Evolutionary conservation across 2,888 invertebrate genomes (phyloP).

Genomic region (Pammene fasciana): DNA sequence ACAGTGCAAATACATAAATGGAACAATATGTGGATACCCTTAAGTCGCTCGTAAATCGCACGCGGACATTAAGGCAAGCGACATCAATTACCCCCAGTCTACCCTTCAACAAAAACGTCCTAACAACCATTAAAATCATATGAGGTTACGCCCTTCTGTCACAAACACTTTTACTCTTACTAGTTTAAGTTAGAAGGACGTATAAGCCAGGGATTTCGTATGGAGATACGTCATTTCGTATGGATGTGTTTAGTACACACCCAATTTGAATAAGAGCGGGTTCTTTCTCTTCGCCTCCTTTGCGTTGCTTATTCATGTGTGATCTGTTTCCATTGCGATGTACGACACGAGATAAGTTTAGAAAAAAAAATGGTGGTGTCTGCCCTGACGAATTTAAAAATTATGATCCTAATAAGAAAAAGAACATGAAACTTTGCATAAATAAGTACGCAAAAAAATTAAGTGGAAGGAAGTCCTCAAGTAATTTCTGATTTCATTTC

Average conservation of each 20-base stretch:
- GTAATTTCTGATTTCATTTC: no score
- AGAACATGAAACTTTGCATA: no score
- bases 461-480: no score
- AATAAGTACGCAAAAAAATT: no score
- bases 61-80: slow-evolving; percentile 20
- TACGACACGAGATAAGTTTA: background rate
- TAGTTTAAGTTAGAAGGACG: background rate
- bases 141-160: background rate
- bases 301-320: slow-evolving; percentile 23
- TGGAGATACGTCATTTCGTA: background rate
- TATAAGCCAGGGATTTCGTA: background rate
- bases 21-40: slow-evolving; percentile 15
- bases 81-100: slow-evolving; percentile 19
- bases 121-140: background rate
- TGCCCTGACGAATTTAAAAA: no score
- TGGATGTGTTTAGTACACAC: background rate
- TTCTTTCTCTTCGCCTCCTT: slow-evolving; percentile 23
- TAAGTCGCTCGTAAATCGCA: slow-evolving; percentile 20
- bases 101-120: background rate
- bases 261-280: slow-evolving; percentile 32
- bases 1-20: slow-evolving; percentile 8
- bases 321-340: slow-evolving; percentile 6
- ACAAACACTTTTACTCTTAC: background rate
- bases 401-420: no score
- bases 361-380: no score